Base-by-base conservation (phyloP, 2,888 invertebrate genomes). In the Caenorhabditis becei region DNA sequence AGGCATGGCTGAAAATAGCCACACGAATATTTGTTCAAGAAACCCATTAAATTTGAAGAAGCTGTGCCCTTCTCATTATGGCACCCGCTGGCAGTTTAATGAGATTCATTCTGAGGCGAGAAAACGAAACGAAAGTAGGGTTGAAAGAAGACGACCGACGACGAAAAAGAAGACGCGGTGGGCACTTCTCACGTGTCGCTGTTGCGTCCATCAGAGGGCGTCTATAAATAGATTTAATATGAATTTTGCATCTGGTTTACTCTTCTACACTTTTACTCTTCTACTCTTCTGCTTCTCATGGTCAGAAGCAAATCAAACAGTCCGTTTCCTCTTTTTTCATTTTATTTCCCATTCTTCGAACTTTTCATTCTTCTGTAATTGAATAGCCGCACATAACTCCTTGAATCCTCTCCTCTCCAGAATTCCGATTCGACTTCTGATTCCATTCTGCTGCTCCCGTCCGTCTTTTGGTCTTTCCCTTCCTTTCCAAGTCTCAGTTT, bases 401-500 rank as follows among this genome's bases (percentile, higher is more conserved):
- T n/a, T n/a, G n/a, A n/a, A n/a, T n/a, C n/a, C n/a, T n/a, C n/a
- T n/a, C n/a, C n/a, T n/a, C n/a, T n/a, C n/a, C n/a, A n/a, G 11
- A 44, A 44, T 44, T 44, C 44, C 2, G 49, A 49, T 49, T n/a
- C n/a, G n/a, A 28, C 28, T 28, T 28, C 54, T 16, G 24, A 23
- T 53, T 53, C 26, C 24, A 24, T 7, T 10, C 16, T 54, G 5
- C 23, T 2, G 51, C 2, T 14, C 49, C 4, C 4, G 32, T 32
- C 32, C 32, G 44, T 47, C 44, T 26, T 26, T 61, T 28, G 59
- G 70, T 35, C 53, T 61, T 54, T 35, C 66, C 18, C 32, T 56
- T 54, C 28, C 58, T 35, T 56, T 35, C 32, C 58, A 16, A 59
- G 58, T 65, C 74, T 65, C 49, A 65, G 63, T 72, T 72, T 72